A percentile compares a stretch with the other conserved stretches of the same genome.
These are phyloP conservation scores for Ammodytes marinus DNA, from an alignment of 2,113 vertebrate species.

Conservation along the genomic window DNA sequence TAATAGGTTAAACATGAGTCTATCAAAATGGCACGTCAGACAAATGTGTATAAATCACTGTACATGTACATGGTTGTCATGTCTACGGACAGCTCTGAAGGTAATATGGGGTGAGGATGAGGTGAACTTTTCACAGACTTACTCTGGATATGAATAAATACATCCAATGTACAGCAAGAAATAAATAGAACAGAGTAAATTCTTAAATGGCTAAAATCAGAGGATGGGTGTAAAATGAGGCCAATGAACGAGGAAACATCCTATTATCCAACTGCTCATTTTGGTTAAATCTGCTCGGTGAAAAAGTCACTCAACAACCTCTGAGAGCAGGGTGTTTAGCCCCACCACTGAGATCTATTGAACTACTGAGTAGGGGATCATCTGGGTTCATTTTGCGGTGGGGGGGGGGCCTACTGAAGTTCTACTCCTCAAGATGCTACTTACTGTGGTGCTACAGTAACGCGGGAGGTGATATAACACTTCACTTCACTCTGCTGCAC, in stretches of 20 bases:
- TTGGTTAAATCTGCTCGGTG: constrained; percentile 69
- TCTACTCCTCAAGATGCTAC: constrained; percentile 62
- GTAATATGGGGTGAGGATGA: constrained; percentile 41
- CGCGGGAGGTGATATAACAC: constrained; percentile 27
- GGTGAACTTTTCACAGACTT: constrained; percentile 45
- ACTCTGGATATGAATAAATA: constrained; percentile 79
- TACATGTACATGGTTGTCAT: constrained; percentile 62
- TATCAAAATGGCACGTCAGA: constrained; percentile 83
- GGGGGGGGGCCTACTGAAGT: constrained; percentile 45
- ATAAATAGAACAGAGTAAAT: constrained; percentile 64
- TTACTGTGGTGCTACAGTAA: constrained; percentile 59
- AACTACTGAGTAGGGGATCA: constrained; percentile 52
- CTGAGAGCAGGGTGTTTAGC: constrained; percentile 41
- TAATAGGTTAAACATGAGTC: constrained; percentile 62
- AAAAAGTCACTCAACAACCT: constrained; percentile 46
- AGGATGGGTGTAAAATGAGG: constrained; percentile 50
- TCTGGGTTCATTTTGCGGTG: constrained; percentile 28
- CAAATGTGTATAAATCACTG: constrained; percentile 57
- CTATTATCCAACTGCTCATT: constrained; percentile 59
- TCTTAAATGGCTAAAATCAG: constrained; percentile 36
- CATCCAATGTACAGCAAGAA: constrained; percentile 72
- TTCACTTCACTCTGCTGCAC: constrained; percentile 61
- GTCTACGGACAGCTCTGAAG: constrained; percentile 58
- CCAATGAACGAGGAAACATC: constrained; percentile 51
- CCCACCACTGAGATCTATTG: constrained; percentile 51